Conservation (phyloP, 2,888 invertebrate genomes). For the Conchocele bisecta region DNA sequence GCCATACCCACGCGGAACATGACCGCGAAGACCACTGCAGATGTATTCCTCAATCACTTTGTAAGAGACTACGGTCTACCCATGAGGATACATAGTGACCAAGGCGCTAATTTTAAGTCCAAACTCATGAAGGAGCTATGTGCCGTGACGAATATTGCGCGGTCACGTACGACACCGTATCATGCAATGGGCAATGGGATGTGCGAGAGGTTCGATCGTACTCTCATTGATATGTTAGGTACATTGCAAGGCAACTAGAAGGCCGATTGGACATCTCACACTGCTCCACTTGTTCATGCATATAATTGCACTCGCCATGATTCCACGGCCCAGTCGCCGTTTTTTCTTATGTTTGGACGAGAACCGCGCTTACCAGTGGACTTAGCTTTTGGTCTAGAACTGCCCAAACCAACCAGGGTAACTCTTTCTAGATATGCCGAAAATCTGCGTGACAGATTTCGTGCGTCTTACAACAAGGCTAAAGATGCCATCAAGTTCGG, state of each 20-base stretch:
- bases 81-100: not conserved
- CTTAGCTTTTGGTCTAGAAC: not conserved
- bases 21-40: not conserved
- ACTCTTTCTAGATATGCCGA: too few species aligned
- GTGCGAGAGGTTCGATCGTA: not conserved
- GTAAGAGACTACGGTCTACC: not conserved
- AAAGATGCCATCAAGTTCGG: too few species aligned
- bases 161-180: slow-evolving; percentile 2
- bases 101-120: not conserved
- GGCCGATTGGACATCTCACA: not conserved
- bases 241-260: not conserved
- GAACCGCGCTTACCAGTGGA: not conserved
- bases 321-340: not conserved
- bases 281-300: not conserved
- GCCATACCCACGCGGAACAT: not conserved
- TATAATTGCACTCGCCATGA: slow-evolving; percentile 4
- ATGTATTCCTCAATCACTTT: not conserved
- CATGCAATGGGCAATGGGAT: slow-evolving; percentile 1
- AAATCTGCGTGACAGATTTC: too few species aligned
- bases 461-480: too few species aligned
- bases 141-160: too few species aligned
- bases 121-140: too few species aligned
- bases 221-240: not conserved
- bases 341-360: not conserved
- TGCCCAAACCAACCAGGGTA: too few species aligned